Percentiles rank a stretch among this genome's conserved stretches.
These are phyloP conservation scores for Aphodius granarius DNA, from an alignment of 2,888 invertebrate species.

Conservation along the genomic window DNA sequence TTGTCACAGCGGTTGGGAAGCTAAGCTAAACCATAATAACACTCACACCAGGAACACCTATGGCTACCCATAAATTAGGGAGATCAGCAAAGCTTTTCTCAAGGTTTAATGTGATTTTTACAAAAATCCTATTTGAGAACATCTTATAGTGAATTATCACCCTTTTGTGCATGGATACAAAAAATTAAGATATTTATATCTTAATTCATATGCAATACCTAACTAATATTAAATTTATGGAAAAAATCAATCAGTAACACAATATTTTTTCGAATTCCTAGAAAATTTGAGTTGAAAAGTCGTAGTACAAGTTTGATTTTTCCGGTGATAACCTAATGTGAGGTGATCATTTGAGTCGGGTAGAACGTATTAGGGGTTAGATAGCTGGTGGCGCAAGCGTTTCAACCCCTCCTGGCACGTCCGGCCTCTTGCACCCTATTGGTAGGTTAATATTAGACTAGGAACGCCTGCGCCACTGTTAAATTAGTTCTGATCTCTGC, in stretches of 20 bases:
- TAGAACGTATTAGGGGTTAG: constrained; percentile 48
- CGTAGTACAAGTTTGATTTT: constrained; percentile 36
- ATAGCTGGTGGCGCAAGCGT: constrained; percentile 44
- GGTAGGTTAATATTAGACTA: constrained; percentile 39
- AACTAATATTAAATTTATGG: no score
- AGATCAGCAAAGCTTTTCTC: no score
- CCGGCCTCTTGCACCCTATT: constrained; percentile 37
- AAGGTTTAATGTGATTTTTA: no score
- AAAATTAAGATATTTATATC: no score
- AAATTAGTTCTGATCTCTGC: constrained; percentile 22
- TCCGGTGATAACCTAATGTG: constrained; percentile 50
- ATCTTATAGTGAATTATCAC: no score
- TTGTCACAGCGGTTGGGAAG: constrained; percentile 54
- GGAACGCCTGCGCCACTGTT: constrained; percentile 38
- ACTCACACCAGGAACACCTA: constrained; percentile 5
- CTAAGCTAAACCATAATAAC: constrained; percentile 50
- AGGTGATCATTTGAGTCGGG: constrained; percentile 51
- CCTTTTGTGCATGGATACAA: no score
- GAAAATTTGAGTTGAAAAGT: background rate
- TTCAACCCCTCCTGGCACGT: constrained; percentile 4
- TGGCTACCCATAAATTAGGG: background rate
- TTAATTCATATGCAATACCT: no score
- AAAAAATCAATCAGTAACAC: no score
- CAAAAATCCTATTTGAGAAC: no score
- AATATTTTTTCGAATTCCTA: no score